Evolutionary conservation across 2,888 invertebrate genomes (phyloP).

Genomic region (Sarcophaga subvicina): DNA sequence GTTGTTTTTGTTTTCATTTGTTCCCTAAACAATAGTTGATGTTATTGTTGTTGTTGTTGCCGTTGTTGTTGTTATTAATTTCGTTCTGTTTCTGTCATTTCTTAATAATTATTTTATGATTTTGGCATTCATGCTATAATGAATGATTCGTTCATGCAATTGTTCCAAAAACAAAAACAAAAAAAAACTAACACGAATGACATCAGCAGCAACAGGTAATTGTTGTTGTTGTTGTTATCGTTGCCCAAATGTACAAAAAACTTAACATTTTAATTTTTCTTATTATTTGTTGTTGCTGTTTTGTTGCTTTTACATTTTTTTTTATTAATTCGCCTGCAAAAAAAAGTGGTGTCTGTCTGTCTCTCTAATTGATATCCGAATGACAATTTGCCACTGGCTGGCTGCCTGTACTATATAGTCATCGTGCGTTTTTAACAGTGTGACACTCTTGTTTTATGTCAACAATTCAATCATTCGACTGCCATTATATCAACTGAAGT

Average conservation of each 20-base stretch:
- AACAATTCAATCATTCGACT: no score
- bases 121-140: constrained; percentile 11
- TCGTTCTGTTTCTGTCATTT: constrained; percentile 25
- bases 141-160: no score
- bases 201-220: constrained; percentile 53
- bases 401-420: not conserved
- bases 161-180: no score
- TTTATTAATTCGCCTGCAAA: constrained; percentile 17
- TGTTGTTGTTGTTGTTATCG: no score
- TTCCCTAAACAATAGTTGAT: constrained; percentile 31
- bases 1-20: not conserved
- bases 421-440: not conserved
- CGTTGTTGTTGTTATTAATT: not conserved
- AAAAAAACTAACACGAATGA: constrained; percentile 33
- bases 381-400: not conserved
- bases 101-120: constrained; percentile 36
- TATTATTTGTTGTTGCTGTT: not conserved
- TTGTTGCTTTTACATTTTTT: not conserved
- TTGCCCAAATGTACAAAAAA: no score
- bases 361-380: not conserved
- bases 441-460: not conserved
- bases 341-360: not conserved
- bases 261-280: no score
- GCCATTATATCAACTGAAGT: no score
- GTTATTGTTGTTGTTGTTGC: constrained; percentile 23